Conservation (phyloP, 92 coral and sea anemone species). For the Umimayanthus chanpuru region DNA sequence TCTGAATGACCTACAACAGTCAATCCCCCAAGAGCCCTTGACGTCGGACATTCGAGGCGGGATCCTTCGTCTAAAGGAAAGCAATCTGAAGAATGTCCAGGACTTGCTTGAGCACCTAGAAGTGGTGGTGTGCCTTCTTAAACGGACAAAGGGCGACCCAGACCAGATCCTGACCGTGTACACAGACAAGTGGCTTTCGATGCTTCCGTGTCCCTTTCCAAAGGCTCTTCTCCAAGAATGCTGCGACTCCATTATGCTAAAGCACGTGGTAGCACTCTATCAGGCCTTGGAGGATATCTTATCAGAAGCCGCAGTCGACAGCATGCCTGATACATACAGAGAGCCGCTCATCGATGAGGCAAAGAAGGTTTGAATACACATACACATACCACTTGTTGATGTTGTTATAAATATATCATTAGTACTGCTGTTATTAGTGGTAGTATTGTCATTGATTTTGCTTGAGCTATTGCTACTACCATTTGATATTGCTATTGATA, state of each 20-base stretch:
- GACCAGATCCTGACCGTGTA: conserved; percentile 70
- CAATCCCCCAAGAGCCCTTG: conserved; percentile 76
- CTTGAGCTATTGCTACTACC: no score
- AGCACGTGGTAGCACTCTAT: conserved; percentile 88
- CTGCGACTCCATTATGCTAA: conserved; percentile 70
- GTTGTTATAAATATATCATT: no score
- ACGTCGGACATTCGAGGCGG: conserved; percentile 70
- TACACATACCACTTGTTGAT: no score
- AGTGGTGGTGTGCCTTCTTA: conserved; percentile 87
- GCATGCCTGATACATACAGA: conserved; percentile 68
- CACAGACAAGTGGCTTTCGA: conserved; percentile 79
- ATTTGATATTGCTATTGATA: no score
- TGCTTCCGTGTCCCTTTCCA: conserved; percentile 81
- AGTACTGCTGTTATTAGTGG: no score
- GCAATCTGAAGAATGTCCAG: conserved; percentile 72
- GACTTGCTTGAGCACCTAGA: conserved; percentile 85
- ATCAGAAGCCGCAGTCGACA: conserved; percentile 79
- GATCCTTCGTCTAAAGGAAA: conserved; percentile 57
- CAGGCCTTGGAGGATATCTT: conserved; percentile 88
- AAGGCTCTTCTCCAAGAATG: conserved; percentile 75
- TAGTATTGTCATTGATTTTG: no score
- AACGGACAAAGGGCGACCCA: conserved; percentile 71
- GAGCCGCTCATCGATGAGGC: conserved; percentile 47
- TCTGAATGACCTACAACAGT: conserved; percentile 71
- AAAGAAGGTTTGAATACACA: background rate